phyloP scores from a whole-genome alignment of 2,888 invertebrate genomes.

The Amaurobius ferox region DNA sequence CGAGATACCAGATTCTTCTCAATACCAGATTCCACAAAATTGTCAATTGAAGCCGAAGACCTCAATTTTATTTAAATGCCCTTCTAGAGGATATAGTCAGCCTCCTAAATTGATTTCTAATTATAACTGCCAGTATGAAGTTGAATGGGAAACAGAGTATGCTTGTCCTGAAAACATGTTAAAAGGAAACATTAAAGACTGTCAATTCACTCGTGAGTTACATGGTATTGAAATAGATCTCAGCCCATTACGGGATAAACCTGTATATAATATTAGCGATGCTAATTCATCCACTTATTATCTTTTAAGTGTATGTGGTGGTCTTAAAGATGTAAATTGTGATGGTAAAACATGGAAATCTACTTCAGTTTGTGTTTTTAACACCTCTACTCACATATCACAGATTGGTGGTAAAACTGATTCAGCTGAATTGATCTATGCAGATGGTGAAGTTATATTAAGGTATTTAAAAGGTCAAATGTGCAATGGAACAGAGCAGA shows the following conservation, averaged over 20 bases:
- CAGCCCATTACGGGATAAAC: constrained; percentile 44
- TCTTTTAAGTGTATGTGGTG: constrained; percentile 69
- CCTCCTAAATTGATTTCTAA: constrained; percentile 68
- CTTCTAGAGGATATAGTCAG: constrained; percentile 41
- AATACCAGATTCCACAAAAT: constrained; percentile 6
- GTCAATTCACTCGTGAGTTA: constrained; percentile 75
- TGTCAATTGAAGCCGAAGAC: constrained; percentile 58
- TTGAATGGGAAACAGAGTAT: constrained; percentile 77
- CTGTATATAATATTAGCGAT: constrained; percentile 15
- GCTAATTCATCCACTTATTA: constrained; percentile 35
- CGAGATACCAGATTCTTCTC: neutral
- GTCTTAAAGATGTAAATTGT: constrained; percentile 34
- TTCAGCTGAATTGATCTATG: constrained; percentile 49
- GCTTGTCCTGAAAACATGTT: constrained; percentile 76
- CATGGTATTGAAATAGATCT: constrained; percentile 77
- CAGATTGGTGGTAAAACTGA: constrained; percentile 21
- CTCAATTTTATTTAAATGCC: constrained; percentile 69
- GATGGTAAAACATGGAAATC: constrained; percentile 52
- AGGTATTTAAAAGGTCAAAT: constrained; percentile 44
- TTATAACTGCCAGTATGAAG: constrained; percentile 75
- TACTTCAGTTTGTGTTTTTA: constrained; percentile 51
- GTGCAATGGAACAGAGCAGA: constrained; percentile 72
- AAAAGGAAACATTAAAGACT: constrained; percentile 73
- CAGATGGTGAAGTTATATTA: constrained; percentile 61
- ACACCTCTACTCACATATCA: neutral